Evolutionary conservation across 2,113 vertebrate genomes (phyloP).

Genomic region (Ptilonorhynchus violaceus): DNA sequence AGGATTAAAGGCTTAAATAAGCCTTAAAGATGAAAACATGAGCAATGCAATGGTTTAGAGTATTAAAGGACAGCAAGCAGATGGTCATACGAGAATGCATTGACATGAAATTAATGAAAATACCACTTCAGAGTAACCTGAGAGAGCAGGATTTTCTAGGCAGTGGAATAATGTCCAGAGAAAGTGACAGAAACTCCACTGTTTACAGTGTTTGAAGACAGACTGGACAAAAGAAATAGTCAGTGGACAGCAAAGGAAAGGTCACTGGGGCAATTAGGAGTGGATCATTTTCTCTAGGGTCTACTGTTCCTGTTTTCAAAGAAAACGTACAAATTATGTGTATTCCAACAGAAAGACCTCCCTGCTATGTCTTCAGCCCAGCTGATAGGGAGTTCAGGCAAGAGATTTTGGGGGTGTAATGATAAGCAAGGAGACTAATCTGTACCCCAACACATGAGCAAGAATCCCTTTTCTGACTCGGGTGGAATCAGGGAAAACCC

Average conservation of each 20-base stretch:
- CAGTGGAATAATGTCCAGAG: background rate
- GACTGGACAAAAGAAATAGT: background rate
- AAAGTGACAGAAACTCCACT: background rate
- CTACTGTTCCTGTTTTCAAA: background rate
- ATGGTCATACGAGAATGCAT: background rate
- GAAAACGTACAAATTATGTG: background rate
- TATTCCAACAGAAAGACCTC: background rate
- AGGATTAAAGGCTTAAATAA: conserved; percentile 30
- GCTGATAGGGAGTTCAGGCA: background rate
- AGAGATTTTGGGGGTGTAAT: background rate
- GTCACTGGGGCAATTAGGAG: background rate
- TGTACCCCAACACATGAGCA: background rate
- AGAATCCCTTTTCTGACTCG: background rate
- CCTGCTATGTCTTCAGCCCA: background rate
- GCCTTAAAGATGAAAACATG: background rate
- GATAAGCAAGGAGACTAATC: background rate
- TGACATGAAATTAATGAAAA: conserved; percentile 44
- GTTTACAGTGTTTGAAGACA: background rate
- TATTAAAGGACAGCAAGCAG: conserved; percentile 39
- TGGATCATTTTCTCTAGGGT: background rate
- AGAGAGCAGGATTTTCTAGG: background rate
- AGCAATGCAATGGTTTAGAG: conserved; percentile 3
- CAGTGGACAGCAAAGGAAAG: background rate
- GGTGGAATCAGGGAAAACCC: background rate
- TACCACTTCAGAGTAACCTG: background rate